Evolutionary conservation across 1,140 invertebrate species (phyloP), one percentile per base, ranked within the genome.

Genomic region (Venustaconcha ellipsiformis): DNA sequence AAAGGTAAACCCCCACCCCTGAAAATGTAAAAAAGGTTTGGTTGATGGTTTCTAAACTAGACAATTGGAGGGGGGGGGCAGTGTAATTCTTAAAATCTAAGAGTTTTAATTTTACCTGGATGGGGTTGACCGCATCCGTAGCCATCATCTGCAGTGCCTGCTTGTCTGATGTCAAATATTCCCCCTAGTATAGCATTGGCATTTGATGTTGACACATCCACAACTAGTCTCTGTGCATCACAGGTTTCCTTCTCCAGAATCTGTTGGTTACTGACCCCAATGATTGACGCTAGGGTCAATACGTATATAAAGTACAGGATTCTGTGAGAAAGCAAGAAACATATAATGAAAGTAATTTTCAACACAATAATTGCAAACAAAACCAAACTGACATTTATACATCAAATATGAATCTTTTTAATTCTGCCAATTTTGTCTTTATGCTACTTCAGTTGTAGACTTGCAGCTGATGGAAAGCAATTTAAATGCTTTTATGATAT

Each of bases 151-250:
- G 37, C 72, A 26, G 65, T 37, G 14, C 80, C 76, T 1, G 67
- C n/a, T 5, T 55, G 37, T 65, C 76, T 63, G 30, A 80, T 59
- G 20, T 71, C 67, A 69, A 80, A 82, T 3, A 83, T 63, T 55
- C 78, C 80, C 55, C 64, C 82, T 14, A 83, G 30, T 4, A 82
- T 37, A 18, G 76, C 78, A 58, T 83, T 72, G n/a, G 82, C 80
- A 55, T 66, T 70, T 14, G 62, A 57, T 30, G 73, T 63, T 12
- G 74, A 63, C 13, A 74, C 23, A 55, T 76, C 74, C 26, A 62
- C 79, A n/a, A 48, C 67, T 60, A 56, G 69, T 12, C 73, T 73
- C 4, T 58, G 55, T 8, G 67, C 57, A 56, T 77, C 72, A 70
- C 81, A 82, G 30, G 72, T 79, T 66, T 80, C 64, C 23, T 72